A percentile compares a stretch with the other conserved stretches of the same genome.
phyloP scores from a whole-genome alignment of 1,140 invertebrate species.

The Caenorhabditis tropicalis region DNA sequence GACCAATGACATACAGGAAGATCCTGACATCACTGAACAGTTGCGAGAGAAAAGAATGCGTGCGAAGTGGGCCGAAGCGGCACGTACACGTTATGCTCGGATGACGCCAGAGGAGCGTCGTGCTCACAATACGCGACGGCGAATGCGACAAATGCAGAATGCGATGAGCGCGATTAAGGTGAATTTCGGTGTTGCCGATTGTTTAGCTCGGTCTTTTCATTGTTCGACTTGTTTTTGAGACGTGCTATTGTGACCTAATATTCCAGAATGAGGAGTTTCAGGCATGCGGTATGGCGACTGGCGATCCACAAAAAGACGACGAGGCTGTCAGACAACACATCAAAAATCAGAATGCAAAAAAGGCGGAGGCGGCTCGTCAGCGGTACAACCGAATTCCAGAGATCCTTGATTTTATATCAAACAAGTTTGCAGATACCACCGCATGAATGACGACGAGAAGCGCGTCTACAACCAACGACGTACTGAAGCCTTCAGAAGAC shows the following conservation, averaged over 20 bases:
- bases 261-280: slow-evolving; percentile 48
- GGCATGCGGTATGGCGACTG: slow-evolving; percentile 48
- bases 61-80: slow-evolving; percentile 59
- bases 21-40: slow-evolving; percentile 60
- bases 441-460: slow-evolving; percentile 59
- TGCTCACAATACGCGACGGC: slow-evolving; percentile 53
- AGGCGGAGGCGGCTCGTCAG: slow-evolving; percentile 55
- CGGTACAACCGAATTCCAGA: neutral
- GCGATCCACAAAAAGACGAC: slow-evolving; percentile 55
- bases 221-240: no score
- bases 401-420: neutral
- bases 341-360: slow-evolving; percentile 57
- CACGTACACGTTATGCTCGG: slow-evolving; percentile 52
- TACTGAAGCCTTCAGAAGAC: slow-evolving; percentile 55
- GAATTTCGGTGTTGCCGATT: neutral
- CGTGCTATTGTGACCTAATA: neutral
- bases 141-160: slow-evolving; percentile 59
- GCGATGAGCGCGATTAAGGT: slow-evolving; percentile 51
- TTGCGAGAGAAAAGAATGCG: slow-evolving; percentile 58
- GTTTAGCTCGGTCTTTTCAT: no score
- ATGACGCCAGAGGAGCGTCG: slow-evolving; percentile 56
- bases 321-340: slow-evolving; percentile 54
- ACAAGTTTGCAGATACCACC: slow-evolving; percentile 53
- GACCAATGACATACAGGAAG: slow-evolving; percentile 58
- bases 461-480: slow-evolving; percentile 55